Percentiles rank a stretch among this genome's conserved stretches.
phyloP scores from a whole-genome alignment of 2,113 vertebrate species.

The Aptenodytes forsteri region DNA sequence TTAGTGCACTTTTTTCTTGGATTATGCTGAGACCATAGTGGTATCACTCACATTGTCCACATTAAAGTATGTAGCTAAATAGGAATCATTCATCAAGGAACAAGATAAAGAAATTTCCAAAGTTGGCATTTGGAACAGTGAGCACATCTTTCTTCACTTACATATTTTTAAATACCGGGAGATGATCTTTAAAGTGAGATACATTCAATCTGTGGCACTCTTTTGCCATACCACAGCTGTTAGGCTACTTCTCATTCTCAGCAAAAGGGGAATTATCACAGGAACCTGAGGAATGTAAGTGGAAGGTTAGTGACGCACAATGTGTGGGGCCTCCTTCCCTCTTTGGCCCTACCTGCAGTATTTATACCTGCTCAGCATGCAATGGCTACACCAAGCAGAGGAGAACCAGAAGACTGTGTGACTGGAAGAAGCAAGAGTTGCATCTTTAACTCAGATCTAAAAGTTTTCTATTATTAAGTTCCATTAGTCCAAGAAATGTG shows the following conservation, averaged over 20 bases:
- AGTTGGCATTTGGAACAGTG: background rate
- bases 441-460: background rate
- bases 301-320: background rate
- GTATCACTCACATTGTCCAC: background rate
- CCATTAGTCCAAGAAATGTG: background rate
- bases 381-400: background rate
- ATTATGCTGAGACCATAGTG: background rate
- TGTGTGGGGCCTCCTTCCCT: background rate
- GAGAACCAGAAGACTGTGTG: background rate
- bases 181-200: background rate
- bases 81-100: background rate
- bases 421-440: background rate
- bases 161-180: background rate
- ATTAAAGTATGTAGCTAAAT: background rate
- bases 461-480: background rate
- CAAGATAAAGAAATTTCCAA: background rate
- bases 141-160: background rate
- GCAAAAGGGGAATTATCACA: background rate
- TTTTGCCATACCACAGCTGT: background rate
- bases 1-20: background rate
- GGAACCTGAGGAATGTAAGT: background rate
- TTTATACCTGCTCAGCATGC: background rate
- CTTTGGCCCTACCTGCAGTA: background rate
- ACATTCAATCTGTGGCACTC: background rate
- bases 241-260: background rate